phyloP scores from a whole-genome alignment of 2,113 vertebrate species.

The Porphyrio hochstetteri region DNA sequence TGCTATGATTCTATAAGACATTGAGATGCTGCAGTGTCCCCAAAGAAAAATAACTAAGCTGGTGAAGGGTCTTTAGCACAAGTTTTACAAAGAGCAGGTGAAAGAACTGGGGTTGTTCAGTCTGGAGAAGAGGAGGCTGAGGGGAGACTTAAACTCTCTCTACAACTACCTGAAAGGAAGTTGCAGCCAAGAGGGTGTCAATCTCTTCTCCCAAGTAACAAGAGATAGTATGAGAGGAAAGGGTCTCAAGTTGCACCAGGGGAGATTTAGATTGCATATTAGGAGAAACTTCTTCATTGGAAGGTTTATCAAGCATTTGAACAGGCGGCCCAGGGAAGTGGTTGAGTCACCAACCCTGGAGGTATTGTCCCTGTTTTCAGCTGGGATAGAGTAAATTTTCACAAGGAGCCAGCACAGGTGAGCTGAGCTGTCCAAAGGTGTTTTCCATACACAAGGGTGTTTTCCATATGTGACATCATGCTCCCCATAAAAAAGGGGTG shows the following conservation, averaged over 20 bases:
- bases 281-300: background rate
- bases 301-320: background rate
- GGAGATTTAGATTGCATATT: background rate
- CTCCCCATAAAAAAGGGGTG: no score
- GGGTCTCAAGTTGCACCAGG: background rate
- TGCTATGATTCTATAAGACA: no score
- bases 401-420: no score
- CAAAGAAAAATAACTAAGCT: background rate
- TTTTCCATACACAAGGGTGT: no score
- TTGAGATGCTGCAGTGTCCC: rapidly evolving
- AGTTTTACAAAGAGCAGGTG: background rate
- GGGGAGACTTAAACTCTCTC: background rate
- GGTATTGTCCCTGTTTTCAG: background rate
- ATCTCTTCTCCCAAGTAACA: background rate
- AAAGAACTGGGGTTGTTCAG: background rate
- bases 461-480: no score
- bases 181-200: no score
- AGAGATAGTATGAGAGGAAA: background rate
- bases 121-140: background rate
- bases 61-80: background rate
- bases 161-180: background rate
- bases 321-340: background rate
- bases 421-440: no score
- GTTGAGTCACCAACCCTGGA: background rate
- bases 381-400: no score